phyloP scores from a whole-genome alignment of 1,140 invertebrate genomes.

The Heliconius hermathena region DNA sequence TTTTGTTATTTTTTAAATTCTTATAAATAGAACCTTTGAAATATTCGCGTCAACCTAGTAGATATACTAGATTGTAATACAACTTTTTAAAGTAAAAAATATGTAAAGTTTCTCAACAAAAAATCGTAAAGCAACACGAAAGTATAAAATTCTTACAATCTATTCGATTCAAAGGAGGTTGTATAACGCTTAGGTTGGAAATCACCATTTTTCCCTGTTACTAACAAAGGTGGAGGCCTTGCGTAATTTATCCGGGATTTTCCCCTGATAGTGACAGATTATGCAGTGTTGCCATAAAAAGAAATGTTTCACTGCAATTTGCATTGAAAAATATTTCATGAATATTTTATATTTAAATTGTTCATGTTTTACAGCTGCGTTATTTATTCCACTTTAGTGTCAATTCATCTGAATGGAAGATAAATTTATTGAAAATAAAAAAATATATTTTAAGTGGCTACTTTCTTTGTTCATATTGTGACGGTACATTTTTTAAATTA shows the following conservation, averaged over 20 bases:
- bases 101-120: neutral
- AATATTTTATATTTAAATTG: conserved; percentile 41
- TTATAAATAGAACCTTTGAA: no score
- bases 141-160: conserved; percentile 36
- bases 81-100: no score
- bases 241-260: conserved; percentile 38
- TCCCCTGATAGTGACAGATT: conserved; percentile 41
- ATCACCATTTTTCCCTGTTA: conserved; percentile 47
- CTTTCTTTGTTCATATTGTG: conserved; percentile 14
- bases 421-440: conserved; percentile 15
- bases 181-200: conserved; percentile 44
- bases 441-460: conserved; percentile 9
- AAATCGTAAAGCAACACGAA: conserved; percentile 15
- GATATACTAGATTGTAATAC: no score
- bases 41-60: no score
- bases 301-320: conserved; percentile 39
- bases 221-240: conserved; percentile 41
- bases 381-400: conserved; percentile 32
- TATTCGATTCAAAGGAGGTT: conserved; percentile 40
- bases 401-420: conserved; percentile 22
- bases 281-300: conserved; percentile 42
- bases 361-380: conserved; percentile 27
- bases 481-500: neutral
- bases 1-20: no score
- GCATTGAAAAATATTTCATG: conserved; percentile 41